These are phyloP conservation scores for Neosilurus hyrtlii DNA, from an alignment of 2,797 vertebrate species.

Conservation along the genomic window DNA sequence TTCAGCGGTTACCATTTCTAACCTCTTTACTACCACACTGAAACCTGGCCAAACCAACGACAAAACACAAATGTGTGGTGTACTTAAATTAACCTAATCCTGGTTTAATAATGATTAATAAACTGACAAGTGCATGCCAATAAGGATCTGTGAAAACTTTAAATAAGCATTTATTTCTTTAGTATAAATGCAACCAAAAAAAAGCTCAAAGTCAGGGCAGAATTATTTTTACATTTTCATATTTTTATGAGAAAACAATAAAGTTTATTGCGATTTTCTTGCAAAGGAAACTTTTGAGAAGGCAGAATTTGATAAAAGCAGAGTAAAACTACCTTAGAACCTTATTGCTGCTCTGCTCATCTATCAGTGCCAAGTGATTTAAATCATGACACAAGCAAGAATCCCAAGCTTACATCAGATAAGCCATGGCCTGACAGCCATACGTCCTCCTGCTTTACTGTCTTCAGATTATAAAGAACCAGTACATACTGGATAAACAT, in stretches of 20 bases:
- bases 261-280: slow-evolving; percentile 8
- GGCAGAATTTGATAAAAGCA: slow-evolving; percentile 10
- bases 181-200: background rate
- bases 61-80: too few relatives aligned
- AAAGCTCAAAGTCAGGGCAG: too few relatives aligned
- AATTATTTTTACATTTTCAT: background rate
- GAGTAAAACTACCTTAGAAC: background rate
- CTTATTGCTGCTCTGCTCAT: slow-evolving; percentile 3
- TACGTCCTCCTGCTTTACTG: slow-evolving; percentile 22
- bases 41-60: too few relatives aligned
- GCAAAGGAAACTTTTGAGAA: background rate
- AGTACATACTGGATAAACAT: slow-evolving; percentile 5
- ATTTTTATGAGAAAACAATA: background rate
- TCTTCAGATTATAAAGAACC: slow-evolving; percentile 8
- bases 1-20: too few relatives aligned
- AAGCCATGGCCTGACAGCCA: slow-evolving; percentile 39
- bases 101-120: background rate
- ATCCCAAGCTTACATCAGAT: slow-evolving; percentile 41
- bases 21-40: too few relatives aligned
- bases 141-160: background rate
- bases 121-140: background rate
- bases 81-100: background rate
- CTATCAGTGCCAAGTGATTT: slow-evolving; percentile 26
- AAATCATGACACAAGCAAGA: slow-evolving; percentile 52
- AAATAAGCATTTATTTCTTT: background rate